Percentiles rank a stretch among this genome's conserved stretches.
Evolutionary conservation across 2,888 invertebrate species (phyloP).

Genomic region (Coelopa pilipes): DNA sequence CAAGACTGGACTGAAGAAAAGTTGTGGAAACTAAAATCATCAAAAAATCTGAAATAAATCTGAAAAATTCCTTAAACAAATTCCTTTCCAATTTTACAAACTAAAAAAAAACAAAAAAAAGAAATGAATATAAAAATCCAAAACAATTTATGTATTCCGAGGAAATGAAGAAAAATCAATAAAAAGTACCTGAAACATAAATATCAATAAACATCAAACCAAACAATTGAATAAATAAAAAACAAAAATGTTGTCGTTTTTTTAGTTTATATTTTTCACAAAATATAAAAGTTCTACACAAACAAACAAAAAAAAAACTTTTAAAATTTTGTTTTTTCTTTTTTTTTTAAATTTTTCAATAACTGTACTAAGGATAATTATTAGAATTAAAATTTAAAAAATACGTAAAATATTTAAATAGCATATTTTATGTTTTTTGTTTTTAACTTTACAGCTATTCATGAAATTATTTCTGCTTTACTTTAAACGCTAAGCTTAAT

Average conservation of each 20-base stretch:
- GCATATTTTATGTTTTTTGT: conserved; percentile 37
- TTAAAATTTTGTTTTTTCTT: conserved; percentile 45
- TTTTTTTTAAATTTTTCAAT: conserved; percentile 44
- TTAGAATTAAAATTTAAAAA: conserved; percentile 29
- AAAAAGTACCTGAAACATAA: conserved; percentile 34
- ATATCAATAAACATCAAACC: conserved; percentile 24
- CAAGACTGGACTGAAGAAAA: not conserved
- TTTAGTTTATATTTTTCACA: conserved; percentile 41
- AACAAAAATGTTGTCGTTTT: conserved; percentile 37
- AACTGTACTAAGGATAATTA: conserved; percentile 23
- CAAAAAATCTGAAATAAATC: no score
- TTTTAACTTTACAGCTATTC: conserved; percentile 38
- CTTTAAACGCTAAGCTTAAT: conserved; percentile 35
- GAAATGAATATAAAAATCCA: conserved; percentile 3
- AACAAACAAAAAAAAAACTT: conserved; percentile 43
- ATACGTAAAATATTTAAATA: conserved; percentile 31
- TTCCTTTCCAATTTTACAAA: not conserved
- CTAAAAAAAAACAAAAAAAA: conserved; percentile 3
- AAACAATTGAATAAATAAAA: conserved; percentile 22
- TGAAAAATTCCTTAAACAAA: no score
- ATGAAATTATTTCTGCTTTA: conserved; percentile 23
- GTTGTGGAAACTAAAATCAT: no score
- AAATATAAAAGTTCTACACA: conserved; percentile 45
- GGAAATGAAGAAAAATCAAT: conserved; percentile 23
- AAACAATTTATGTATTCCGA: no score